Evolutionary conservation across 30 jellyfish, hydroid and myxozoan genomes (phyloP).

Genomic region (Aurelia aurita): DNA sequence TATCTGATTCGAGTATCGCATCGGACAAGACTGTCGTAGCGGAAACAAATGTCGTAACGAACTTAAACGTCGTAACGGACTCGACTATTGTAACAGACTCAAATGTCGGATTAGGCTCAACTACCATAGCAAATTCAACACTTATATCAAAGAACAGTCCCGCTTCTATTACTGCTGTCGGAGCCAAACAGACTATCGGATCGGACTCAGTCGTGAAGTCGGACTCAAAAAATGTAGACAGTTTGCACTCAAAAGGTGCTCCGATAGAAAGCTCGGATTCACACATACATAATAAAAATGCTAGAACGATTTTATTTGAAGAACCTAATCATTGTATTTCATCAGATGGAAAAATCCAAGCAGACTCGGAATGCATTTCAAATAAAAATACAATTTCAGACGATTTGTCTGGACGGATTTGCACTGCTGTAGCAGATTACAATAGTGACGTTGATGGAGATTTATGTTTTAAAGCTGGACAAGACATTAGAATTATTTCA

Average conservation of each 20-base stretch:
- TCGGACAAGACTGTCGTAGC: background rate
- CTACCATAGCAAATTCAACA: background rate
- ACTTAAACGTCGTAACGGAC: background rate
- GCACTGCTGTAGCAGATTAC: conserved; percentile 43
- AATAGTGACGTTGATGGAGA: conserved; percentile 27
- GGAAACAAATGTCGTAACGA: background rate
- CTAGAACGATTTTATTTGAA: background rate
- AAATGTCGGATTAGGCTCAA: background rate
- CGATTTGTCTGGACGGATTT: conserved; percentile 14
- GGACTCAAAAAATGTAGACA: background rate
- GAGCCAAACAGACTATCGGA: background rate
- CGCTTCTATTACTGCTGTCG: background rate
- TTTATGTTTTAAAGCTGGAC: conserved; percentile 38
- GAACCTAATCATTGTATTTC: background rate
- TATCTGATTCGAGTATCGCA: background rate
- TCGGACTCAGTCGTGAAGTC: background rate
- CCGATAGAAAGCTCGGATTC: background rate
- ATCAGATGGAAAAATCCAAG: background rate
- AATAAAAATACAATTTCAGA: background rate
- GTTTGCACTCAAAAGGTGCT: background rate
- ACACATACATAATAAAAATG: background rate
- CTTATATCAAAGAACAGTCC: background rate
- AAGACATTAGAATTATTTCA: conserved; percentile 30
- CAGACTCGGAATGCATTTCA: background rate
- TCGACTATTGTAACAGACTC: background rate